These are phyloP conservation scores for Rhorus exstirpatorius DNA, from an alignment of 2,888 invertebrate species.

Conservation along the genomic window DNA sequence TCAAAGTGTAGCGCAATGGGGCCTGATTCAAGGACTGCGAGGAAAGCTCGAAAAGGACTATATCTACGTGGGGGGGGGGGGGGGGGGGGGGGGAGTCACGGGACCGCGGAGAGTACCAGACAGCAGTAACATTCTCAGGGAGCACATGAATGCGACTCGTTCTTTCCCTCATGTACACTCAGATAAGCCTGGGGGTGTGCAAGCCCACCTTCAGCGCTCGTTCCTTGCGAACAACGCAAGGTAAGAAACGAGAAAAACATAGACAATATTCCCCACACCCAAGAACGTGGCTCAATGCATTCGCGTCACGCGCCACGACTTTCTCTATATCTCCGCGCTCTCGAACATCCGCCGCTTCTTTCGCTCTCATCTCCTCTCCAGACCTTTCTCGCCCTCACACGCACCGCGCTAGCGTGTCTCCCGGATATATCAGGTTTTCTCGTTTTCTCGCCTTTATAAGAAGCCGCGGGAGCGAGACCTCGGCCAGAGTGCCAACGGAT, in stretches of 20 bases:
- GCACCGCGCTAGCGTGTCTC: slow-evolving; percentile 42
- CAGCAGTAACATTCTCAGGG: not conserved
- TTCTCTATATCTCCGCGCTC: slow-evolving; percentile 76
- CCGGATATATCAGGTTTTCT: slow-evolving; percentile 77
- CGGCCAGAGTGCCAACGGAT: slow-evolving; percentile 70
- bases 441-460: slow-evolving; percentile 74
- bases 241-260: slow-evolving; percentile 40
- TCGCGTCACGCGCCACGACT: slow-evolving; percentile 80
- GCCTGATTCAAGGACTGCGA: too few relatives aligned
- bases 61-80: too few relatives aligned
- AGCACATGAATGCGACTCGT: not conserved
- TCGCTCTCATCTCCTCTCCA: slow-evolving; percentile 27
- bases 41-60: too few relatives aligned
- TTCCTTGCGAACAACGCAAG: slow-evolving; percentile 38
- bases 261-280: slow-evolving; percentile 38
- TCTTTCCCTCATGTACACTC: not conserved
- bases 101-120: not conserved
- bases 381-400: not conserved
- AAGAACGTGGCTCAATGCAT: slow-evolving; percentile 69
- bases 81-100: too few relatives aligned
- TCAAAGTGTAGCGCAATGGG: too few relatives aligned
- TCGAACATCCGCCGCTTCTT: slow-evolving; percentile 31
- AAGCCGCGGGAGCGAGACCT: slow-evolving; percentile 27
- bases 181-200: not conserved
- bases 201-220: slow-evolving; percentile 29